Conservation (phyloP, 2,113 vertebrate genomes). For the Neogale vison region DNA sequence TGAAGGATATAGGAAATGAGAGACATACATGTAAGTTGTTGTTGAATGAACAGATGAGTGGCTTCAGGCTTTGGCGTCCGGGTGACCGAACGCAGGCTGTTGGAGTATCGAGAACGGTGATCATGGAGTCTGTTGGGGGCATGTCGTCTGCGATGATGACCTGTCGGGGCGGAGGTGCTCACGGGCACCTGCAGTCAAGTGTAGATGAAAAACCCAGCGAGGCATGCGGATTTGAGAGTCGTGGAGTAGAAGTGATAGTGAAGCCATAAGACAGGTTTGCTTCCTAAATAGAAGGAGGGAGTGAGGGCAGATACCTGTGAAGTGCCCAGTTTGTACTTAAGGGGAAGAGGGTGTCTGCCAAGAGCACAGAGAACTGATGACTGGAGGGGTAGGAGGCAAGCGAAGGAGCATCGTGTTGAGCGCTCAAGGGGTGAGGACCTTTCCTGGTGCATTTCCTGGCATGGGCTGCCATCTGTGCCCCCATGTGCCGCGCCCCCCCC, state of each 20-base stretch:
- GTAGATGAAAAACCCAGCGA: not conserved
- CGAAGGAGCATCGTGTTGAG: rapidly evolving
- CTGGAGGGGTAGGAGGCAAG: not conserved
- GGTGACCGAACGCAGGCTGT: not conserved
- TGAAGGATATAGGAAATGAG: not conserved
- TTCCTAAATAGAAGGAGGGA: not conserved
- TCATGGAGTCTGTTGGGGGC: not conserved
- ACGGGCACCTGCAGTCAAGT: not conserved
- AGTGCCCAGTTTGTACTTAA: rapidly evolving
- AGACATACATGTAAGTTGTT: not conserved
- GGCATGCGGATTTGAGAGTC: not conserved
- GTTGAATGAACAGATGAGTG: not conserved
- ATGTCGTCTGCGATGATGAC: not conserved
- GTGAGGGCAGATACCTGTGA: rapidly evolving
- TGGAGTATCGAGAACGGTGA: not conserved
- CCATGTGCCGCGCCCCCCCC: too few species aligned
- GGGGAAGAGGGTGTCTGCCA: not conserved
- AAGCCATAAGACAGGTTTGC: not conserved
- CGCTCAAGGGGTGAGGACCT: not conserved
- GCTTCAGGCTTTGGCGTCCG: not conserved
- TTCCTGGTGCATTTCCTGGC: not conserved
- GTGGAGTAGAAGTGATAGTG: not conserved
- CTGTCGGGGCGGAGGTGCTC: not conserved
- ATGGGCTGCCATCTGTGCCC: not conserved
- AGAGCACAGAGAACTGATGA: not conserved